Base-by-base conservation (phyloP, 2,888 invertebrate genomes). In the Gryllus longicercus region DNA sequence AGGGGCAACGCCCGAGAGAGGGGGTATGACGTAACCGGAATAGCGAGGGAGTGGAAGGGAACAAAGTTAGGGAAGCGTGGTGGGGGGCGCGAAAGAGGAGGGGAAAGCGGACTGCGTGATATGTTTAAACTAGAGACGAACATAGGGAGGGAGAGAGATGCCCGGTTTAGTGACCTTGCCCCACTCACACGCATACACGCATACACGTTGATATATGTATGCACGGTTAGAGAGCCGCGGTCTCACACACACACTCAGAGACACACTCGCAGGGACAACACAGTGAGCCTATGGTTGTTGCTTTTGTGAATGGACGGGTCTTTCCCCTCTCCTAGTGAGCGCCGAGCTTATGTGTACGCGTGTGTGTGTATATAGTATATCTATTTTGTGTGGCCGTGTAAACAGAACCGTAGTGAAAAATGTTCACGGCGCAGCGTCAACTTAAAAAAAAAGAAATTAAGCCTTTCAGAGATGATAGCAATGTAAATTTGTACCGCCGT, bases 1-100 rank as follows among this genome's bases (percentile, higher is more conserved):
- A 74, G 74, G 81, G 38, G 50, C 79, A 16, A 51, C 81, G 74
- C 38, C 80, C 23, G 74, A 50, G 74, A 74, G 80, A 51, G 78
- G 78, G 78, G 81, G 77, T n/a, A 51, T 74, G 23, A 76, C 78
- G 25, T 75, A 75, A 18, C 51, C 49, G 50, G 79, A 50, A 50
- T 21, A 75, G 50, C 18, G 18, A 2, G 25, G 76, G 21, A 75
- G 76, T 16, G 63, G n/a, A 21, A 16, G 21, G n/a, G 76, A 23
- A 63, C 14, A 21, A 38, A 25, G 21, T 25, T 18, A n/a, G 51
- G 51, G 38, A 38, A 38, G 38, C 38, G 8, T 38, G 38, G 38
- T 38, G n/a, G 51, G 78, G 50, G 51, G 51, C 14, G 38, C 38
- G 50, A 77, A 77, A 51, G 51, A 51, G 25, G 11, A 51, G 21